These are phyloP conservation scores for Hippocampus kuda DNA, from an alignment of 2,797 vertebrate genomes.

Conservation along the genomic window DNA sequence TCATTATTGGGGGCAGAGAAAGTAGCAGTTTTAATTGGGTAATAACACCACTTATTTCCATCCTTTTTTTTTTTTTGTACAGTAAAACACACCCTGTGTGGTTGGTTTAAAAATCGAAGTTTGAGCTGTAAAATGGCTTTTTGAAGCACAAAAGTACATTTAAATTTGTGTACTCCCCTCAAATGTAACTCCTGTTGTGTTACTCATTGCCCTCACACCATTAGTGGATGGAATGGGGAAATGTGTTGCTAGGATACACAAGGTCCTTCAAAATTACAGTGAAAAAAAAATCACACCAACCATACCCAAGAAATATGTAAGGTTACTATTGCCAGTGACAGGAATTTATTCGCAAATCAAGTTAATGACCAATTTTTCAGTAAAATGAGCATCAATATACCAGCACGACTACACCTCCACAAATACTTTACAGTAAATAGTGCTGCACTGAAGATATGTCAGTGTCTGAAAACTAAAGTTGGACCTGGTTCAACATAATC, in stretches of 20 bases:
- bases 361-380: slow-evolving; percentile 35
- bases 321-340: too few species aligned
- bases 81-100: not conserved
- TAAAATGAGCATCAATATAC: not conserved
- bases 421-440: too few species aligned
- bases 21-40: not conserved
- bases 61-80: not conserved
- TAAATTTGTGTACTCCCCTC: not conserved
- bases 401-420: too few species aligned
- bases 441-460: too few species aligned
- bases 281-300: slow-evolving; percentile 22
- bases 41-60: not conserved
- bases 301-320: too few species aligned
- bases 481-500: too few species aligned
- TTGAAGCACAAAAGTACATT: not conserved
- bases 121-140: not conserved
- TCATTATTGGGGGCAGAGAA: not conserved
- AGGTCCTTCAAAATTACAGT: slow-evolving; percentile 47
- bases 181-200: not conserved
- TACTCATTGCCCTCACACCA: slow-evolving; percentile 47
- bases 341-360: not conserved
- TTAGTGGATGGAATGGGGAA: slow-evolving; percentile 34
- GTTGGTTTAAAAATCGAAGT: not conserved
- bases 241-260: slow-evolving; percentile 71
- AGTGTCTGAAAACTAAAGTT: too few species aligned